Evolutionary conservation across 2,797 vertebrate species (phyloP).

Genomic region (Ctenopoma multispine): DNA sequence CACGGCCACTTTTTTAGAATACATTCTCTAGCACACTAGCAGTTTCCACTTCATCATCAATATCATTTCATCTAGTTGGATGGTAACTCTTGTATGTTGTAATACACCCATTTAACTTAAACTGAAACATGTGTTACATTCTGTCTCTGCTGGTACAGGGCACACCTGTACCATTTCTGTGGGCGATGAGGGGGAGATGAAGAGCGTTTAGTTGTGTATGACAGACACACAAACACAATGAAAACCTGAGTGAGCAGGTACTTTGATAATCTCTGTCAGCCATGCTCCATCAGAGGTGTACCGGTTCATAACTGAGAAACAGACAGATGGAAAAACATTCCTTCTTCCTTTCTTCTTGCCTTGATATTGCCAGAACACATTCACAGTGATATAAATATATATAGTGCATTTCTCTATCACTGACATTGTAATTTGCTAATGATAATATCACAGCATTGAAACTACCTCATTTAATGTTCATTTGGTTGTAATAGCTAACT

Average conservation of each 20-base stretch:
- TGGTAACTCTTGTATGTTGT: neutral
- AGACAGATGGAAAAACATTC: conserved; percentile 32
- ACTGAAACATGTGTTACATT: conserved; percentile 40
- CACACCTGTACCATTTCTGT: neutral
- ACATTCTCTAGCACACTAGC: conserved; percentile 2
- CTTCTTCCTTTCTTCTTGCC: conserved; percentile 16
- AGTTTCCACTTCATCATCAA: conserved; percentile 13
- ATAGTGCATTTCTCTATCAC: conserved; percentile 18
- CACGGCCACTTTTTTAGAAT: neutral
- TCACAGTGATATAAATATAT: conserved; percentile 27
- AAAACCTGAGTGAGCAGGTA: conserved; percentile 40
- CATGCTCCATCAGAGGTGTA: conserved; percentile 36
- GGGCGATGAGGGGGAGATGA: conserved; percentile 16
- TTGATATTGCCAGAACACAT: conserved; percentile 31
- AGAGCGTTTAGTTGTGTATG: conserved; percentile 36
- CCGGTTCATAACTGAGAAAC: conserved; percentile 33
- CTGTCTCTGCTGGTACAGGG: conserved; percentile 18
- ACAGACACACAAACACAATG: conserved; percentile 23
- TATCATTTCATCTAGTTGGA: too few relatives aligned
- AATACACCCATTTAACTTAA: conserved; percentile 4
- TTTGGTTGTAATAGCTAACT: conserved; percentile 50
- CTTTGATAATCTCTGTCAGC: conserved; percentile 43
- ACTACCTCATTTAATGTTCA: conserved; percentile 37
- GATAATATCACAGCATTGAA: conserved; percentile 33
- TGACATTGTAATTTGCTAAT: conserved; percentile 36